Evolutionary conservation across 2,797 vertebrate species (phyloP), one percentile per base, ranked within the genome.

Genomic region (Ptychadena robeensis): DNA sequence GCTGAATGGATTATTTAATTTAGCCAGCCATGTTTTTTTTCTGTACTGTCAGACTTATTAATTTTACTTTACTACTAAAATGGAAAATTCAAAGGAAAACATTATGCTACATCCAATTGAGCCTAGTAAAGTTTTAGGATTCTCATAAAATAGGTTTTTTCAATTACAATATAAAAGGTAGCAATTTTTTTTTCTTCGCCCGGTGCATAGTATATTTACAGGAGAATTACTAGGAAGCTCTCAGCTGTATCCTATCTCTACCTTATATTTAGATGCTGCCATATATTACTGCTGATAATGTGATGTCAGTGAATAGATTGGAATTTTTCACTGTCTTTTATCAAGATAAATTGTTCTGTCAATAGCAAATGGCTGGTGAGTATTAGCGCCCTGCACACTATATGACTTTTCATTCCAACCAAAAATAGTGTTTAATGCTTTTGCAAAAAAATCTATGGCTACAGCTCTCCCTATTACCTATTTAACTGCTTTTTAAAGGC

Each of bases 301-400:
- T 93, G 93, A 95, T 96, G 94, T 94, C 93, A 92, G 93, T 91
- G 94, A 95, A 92, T 92, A 96, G 94, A 96, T 96, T 97, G 96
- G 94, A 95, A 96, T 96, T 96, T 95, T 95, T 96, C 94, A 93
- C 93, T 93, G 94, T 97, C 94, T 92, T 94, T 96, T 97, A 97
- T 96, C 95, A 97, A 97, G 96, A 99, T 91, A 92, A 94, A 98
- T 97, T 92, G 94, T 94, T 96, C 94, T 94, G 96, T 96, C 96
- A 95, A 97, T 96, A 97, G 92, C 90, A 94, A 91, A 92, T 92
- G 94, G 95, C 95, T 94, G 92, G 92, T 90, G 93, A 93, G 92
- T 89, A 91, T 94, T 96, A 95, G 93, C 93, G 93, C 91, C 88
- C 93, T 91, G 90, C 86, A 89, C 91, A 90, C 91, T 92, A 85